Evolutionary conservation across 2,888 invertebrate species (phyloP), one percentile per base, ranked within the genome.

Genomic region (Lydus trimaculatus): DNA sequence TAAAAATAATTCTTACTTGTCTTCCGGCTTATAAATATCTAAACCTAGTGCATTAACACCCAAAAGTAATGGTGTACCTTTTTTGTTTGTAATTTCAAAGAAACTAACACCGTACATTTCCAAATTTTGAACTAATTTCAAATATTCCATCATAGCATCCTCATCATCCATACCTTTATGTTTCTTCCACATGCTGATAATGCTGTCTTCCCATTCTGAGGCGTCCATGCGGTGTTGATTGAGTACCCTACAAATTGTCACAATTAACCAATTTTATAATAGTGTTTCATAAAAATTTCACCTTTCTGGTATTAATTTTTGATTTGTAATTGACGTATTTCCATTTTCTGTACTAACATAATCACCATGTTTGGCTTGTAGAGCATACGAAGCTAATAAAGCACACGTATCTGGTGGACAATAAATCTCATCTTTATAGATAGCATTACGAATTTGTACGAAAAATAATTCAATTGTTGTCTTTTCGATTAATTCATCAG

Each of bases 91-190:
- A 83, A 99, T 99, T 86, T 98, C 96, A 87, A 98, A 99, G 87
- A 98, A 99, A 86, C 96, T 97, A 75, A 98, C 97, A 77, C 98
- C 98, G 85, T 98, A 98, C 97, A 97, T 98, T 88, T 98, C 97
- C 77, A 98, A 88, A 87, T 98, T 97, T 88, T 98, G 97, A 70
- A 96, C 96, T 77, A 98, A 93, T 89, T 97, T 98, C 79, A 99
- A 89, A 87, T 99, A 99, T 87, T 99, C 99, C 93, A 99, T 94
- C 98, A 98, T 98, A 77, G 98, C 97, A 86, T 99, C 98, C 85
- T 99, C 99, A 77, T 94, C 91, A 79, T 94, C 87, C 93, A 94
- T 92, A 58, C 93, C 93, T 84, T 91, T 91, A 84, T 96, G 97
- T 86, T 98, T 98, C 83, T 93, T 93, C 95, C 97, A 99, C 98